These are phyloP conservation scores for Procavia capensis DNA, from an alignment of 2,113 vertebrate species.

Conservation along the genomic window DNA sequence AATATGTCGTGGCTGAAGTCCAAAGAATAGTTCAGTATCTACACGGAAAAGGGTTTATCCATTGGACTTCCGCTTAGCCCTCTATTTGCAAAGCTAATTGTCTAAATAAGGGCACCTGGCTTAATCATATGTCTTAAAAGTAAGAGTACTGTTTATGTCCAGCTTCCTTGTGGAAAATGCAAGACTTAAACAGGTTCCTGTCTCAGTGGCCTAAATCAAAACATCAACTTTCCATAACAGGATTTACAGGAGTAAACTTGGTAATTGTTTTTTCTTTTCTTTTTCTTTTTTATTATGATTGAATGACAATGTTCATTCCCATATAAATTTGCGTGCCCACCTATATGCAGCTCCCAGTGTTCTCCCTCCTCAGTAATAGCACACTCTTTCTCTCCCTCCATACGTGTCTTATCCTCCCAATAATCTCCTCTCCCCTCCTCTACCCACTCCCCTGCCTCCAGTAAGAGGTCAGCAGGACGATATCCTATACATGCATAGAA, in stretches of 20 bases:
- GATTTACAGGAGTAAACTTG: neutral
- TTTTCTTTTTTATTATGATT: too few relatives aligned
- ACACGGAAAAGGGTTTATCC: neutral
- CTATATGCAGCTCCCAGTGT: too few relatives aligned
- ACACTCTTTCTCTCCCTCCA: too few relatives aligned
- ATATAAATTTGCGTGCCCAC: too few relatives aligned
- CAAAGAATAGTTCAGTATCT: neutral
- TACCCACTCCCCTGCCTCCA: too few relatives aligned
- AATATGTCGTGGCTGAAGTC: neutral
- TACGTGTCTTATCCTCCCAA: too few relatives aligned
- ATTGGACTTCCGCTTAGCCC: neutral
- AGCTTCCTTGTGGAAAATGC: constrained; percentile 20
- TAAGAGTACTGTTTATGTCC: neutral
- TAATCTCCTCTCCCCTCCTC: too few relatives aligned
- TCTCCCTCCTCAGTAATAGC: too few relatives aligned
- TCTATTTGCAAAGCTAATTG: constrained; percentile 41
- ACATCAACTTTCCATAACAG: neutral
- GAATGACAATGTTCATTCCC: too few relatives aligned
- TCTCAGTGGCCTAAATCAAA: neutral
- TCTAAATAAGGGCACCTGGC: constrained; percentile 12
- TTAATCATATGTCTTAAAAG: constrained; percentile 35
- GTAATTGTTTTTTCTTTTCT: neutral
- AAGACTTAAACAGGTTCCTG: neutral
- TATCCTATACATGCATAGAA: too few relatives aligned
- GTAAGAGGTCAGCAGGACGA: too few relatives aligned